These are phyloP conservation scores for Mimumesa dahlbomi DNA, from an alignment of 2,888 invertebrate species.

Conservation along the genomic window DNA sequence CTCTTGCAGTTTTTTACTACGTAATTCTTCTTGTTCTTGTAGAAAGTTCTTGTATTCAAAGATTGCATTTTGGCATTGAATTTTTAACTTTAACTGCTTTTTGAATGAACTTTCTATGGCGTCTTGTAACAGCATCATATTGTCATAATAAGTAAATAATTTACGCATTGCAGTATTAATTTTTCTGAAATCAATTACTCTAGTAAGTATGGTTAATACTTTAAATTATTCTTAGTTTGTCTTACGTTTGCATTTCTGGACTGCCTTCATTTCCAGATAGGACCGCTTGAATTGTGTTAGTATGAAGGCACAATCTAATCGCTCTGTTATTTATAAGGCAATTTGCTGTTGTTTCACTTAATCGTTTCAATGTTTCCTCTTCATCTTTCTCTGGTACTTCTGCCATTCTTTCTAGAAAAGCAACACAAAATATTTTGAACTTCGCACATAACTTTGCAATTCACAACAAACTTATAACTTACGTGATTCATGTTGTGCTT, in stretches of 20 bases:
- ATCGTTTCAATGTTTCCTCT: conserved; percentile 12
- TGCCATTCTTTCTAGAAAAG: conserved; percentile 5
- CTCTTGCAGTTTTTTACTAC: conserved; percentile 53
- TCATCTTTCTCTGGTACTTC: conserved; percentile 9
- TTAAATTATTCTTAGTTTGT: not conserved
- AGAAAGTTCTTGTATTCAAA: conserved; percentile 59
- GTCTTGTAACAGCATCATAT: conserved; percentile 34
- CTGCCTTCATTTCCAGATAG: conserved; percentile 37
- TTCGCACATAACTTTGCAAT: not conserved
- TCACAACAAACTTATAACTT: conserved; percentile 18
- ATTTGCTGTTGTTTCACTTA: conserved; percentile 45
- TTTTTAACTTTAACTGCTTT: conserved; percentile 53
- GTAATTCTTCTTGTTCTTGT: conserved; percentile 50
- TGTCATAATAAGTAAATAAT: conserved; percentile 57
- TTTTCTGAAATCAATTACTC: conserved; percentile 46
- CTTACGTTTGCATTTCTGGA: conserved; percentile 51
- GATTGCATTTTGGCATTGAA: conserved; percentile 57
- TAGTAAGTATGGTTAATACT: not conserved
- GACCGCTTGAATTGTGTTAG: conserved; percentile 53
- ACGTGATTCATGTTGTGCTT: conserved; percentile 50
- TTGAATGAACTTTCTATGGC: conserved; percentile 38
- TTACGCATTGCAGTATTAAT: conserved; percentile 41
- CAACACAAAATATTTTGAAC: not conserved
- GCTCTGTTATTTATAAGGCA: conserved; percentile 41
- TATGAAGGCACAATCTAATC: conserved; percentile 55